Evolutionary conservation across 2,113 vertebrate species (phyloP).

Genomic region (Crotalus horridus): DNA sequence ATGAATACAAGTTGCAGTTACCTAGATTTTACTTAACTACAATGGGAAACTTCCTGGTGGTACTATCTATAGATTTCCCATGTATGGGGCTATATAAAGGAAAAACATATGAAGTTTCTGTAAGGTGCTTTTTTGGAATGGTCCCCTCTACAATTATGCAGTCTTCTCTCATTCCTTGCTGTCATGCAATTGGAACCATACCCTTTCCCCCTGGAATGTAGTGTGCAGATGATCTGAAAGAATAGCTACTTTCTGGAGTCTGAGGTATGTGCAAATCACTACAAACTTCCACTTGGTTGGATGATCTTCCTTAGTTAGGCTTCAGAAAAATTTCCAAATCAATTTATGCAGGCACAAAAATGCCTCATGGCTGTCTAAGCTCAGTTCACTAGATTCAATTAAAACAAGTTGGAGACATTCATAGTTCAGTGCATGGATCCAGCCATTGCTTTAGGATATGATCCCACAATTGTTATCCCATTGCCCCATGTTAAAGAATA

Average conservation of each 20-base stretch:
- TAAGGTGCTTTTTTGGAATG: background rate
- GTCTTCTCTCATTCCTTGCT: background rate
- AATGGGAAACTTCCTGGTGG: background rate
- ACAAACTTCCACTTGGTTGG: background rate
- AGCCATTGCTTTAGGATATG: background rate
- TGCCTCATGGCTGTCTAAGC: background rate
- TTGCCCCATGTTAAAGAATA: background rate
- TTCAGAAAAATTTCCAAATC: background rate
- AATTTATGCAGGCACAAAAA: background rate
- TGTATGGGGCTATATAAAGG: background rate
- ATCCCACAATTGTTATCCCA: background rate
- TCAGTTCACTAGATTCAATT: background rate
- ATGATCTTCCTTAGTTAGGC: background rate
- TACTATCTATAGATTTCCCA: background rate
- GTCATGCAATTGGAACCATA: background rate
- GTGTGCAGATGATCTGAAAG: background rate
- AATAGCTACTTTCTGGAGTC: background rate
- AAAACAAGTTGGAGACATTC: background rate
- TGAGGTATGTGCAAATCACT: background rate
- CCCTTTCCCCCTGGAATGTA: background rate
- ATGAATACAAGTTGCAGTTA: background rate
- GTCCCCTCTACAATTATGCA: background rate
- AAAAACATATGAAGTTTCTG: background rate
- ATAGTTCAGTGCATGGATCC: background rate
- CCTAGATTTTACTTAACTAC: background rate